Percentiles rank a stretch among this genome's conserved stretches.
Conservation (phyloP, 1,140 invertebrate species). For the Drosophila neocordata region DNA sequence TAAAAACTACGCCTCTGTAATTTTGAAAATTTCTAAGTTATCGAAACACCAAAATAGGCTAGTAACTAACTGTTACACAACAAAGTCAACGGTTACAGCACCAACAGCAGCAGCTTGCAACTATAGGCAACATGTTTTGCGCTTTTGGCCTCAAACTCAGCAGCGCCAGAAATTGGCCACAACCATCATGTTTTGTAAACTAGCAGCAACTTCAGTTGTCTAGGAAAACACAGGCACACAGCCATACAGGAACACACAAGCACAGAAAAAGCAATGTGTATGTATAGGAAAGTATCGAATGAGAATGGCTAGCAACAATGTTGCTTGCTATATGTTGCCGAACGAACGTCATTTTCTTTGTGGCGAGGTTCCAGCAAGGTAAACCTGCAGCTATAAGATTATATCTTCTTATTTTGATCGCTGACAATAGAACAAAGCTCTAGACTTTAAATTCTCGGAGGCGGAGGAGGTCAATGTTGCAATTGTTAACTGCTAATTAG, state of each 20-base stretch:
- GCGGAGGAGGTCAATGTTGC: constrained; percentile 70
- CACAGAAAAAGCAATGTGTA: background rate
- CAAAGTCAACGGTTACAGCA: constrained; percentile 28
- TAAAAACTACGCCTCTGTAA: background rate
- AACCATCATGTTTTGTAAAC: constrained; percentile 76
- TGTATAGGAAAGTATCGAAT: constrained; percentile 30
- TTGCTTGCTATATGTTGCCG: constrained; percentile 42
- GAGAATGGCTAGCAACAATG: constrained; percentile 18
- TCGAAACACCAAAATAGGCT: constrained; percentile 31
- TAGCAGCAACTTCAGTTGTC: constrained; percentile 45
- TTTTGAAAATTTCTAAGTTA: background rate
- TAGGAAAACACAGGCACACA: constrained; percentile 8
- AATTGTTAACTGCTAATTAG: constrained; percentile 78
- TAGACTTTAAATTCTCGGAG: constrained; percentile 17
- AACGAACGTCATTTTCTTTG: constrained; percentile 20
- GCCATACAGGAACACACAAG: constrained; percentile 42
- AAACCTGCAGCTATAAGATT: constrained; percentile 73
- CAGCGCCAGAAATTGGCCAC: constrained; percentile 71
- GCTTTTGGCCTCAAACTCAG: constrained; percentile 51
- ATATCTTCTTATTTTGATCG: constrained; percentile 69
- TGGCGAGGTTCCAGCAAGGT: constrained; percentile 74
- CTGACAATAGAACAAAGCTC: constrained; percentile 75
- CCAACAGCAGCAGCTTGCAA: constrained; percentile 27
- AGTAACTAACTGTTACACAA: constrained; percentile 67
- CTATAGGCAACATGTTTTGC: constrained; percentile 58